A percentile compares a stretch with the other conserved stretches of the same genome.
Evolutionary conservation across 2,797 vertebrate genomes (phyloP).

Genomic region (Chromobotia macracanthus): DNA sequence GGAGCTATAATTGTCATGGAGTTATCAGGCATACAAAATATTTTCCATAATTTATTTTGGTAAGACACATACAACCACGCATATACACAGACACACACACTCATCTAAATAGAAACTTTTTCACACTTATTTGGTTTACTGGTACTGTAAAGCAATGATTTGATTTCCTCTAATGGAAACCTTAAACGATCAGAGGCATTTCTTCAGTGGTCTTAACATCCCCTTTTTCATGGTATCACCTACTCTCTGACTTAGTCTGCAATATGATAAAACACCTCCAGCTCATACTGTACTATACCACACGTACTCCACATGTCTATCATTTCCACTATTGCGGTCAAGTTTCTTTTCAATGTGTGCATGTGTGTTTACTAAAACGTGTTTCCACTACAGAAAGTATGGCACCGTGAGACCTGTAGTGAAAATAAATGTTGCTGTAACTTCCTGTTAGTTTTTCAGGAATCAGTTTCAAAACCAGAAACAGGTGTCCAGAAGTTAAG

Average conservation of each 20-base stretch:
- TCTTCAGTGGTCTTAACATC: conserved; percentile 18
- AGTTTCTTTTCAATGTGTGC: conserved; percentile 10
- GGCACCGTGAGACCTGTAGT: not conserved
- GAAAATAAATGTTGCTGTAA: conserved; percentile 24
- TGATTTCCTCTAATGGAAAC: conserved; percentile 21
- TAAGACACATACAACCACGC: not conserved
- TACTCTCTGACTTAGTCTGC: conserved; percentile 31
- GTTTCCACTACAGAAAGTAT: not conserved
- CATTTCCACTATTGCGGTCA: not conserved
- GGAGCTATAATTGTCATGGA: no score
- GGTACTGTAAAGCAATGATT: conserved; percentile 8
- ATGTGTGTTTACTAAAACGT: not conserved
- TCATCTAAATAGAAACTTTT: conserved; percentile 2
- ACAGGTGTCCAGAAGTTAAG: no score
- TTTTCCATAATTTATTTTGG: conserved; percentile 11
- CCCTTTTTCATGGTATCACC: conserved; percentile 9
- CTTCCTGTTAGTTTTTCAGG: conserved; percentile 48
- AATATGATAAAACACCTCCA: conserved; percentile 39
- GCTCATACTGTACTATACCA: conserved; percentile 12
- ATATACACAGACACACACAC: no score
- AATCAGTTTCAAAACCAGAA: no score
- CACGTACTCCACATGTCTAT: no score
- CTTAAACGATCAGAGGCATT: conserved; percentile 12
- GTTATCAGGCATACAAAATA: no score
- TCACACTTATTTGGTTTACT: conserved; percentile 24